Base-by-base conservation (phyloP, 2,888 invertebrate genomes). In the Diarsia dahlii region DNA sequence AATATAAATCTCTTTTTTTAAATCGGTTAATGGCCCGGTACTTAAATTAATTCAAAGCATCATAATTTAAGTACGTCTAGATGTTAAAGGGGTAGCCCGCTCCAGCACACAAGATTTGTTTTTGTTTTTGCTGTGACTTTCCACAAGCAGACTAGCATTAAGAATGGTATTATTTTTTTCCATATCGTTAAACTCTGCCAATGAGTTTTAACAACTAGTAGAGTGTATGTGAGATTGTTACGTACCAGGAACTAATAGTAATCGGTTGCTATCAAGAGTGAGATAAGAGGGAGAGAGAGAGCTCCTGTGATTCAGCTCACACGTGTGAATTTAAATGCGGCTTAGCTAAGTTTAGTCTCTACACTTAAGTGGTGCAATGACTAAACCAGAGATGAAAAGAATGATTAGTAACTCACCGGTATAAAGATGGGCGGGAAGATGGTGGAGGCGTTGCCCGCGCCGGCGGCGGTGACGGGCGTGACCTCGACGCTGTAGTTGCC, bases 401-500 rank as follows among this genome's bases (percentile, higher is more conserved):
- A 34, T 28, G 13, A 20, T 23, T 9, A 63, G 9, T 69, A 88
- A 97, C 98, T 74, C 88, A 97, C 98, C 92, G 97, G 97, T 91
- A 98, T 98, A 81, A 95, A 94, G 83, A 98, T 97, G 90, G 97
- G 86, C 46, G 84, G 97, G 60, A 96, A 92, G 8, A 95, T 91
- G 0, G 96, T 91, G 6, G 98, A 97, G 80, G 95, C 97, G 78
- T 97, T 97, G 18, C 98, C 98, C 73, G 97, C 97, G 50, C 98
- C 98, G 68, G 98, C 98, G 81, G 99, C 96, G 15, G 99, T 98
- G 69, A 98, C 97, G 12, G 99, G 98, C 75, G 97, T 97, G 18
- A 99, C 97, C 84, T 97, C 97, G 68, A 99, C 96, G 84, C 98
- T 98, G 94, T 99, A 99, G 95, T 98, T 99, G 46, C 99, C 99